Base-by-base conservation (phyloP, 2,888 invertebrate species). In the Scaptomyza reducta region DNA sequence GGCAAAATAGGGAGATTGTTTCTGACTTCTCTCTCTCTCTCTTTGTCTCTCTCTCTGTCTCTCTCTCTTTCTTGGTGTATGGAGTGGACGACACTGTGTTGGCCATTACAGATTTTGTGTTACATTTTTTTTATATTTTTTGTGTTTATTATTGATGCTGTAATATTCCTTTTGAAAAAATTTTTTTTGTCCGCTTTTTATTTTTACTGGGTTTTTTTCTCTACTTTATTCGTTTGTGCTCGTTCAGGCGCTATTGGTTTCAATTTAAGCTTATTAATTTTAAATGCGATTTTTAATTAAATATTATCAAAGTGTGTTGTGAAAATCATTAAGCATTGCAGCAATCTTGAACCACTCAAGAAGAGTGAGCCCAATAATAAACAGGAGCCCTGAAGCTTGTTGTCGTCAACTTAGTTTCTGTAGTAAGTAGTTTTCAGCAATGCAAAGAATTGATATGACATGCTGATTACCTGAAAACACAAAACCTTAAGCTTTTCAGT, bases 361-460 rank as follows among this genome's bases (percentile, higher is more conserved):
- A 3, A 22, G 22, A 27, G 7, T n/a, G n/a, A n/a, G n/a, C n/a
- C n/a, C n/a, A 31, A 22, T 22, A 22, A 22, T 22, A 22, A 22
- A 5, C 22, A 22, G 2, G 4, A 22, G 22, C 0, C 22, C 22
- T 22, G 3, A 22, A 22, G 22, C 22, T 22, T 22, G 5, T 22
- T 22, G 22, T 22, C 18, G 1, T 7, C 6, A 6, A 14, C 4
- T 70, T 51, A 82, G 40, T 75, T 18, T 41, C 50, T 70, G 14
- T 41, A 69, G 57, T 84, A 81, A 40, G 81, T 86, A 0, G 88
- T 83, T 18, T 79, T 58, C 0, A 89, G 64, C 7, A 89, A n/a
- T 1, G 89, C 87, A 64, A 89, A 89, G 51, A 89, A 89, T 41
- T 89, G 89, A 75, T 89, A 89, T 9, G 89, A 75, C 87, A 89